Base-by-base conservation (phyloP, 2,113 vertebrate genomes). In the Bagarius yarrelli region DNA sequence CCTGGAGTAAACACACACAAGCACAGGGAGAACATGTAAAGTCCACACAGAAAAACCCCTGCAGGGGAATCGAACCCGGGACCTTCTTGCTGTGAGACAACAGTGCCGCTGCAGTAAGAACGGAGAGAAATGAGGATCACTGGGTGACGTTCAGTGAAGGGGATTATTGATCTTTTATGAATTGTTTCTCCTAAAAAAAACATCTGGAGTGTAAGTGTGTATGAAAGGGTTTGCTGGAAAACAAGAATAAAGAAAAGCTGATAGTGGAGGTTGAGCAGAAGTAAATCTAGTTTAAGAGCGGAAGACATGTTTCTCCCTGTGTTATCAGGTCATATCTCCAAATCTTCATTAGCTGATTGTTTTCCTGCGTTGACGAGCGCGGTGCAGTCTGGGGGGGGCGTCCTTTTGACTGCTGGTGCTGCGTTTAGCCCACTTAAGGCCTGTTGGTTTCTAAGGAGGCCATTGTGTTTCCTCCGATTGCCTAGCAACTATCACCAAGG, bases 401-500 rank as follows among this genome's bases (percentile, higher is more conserved):
- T 76, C 79, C 50, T 81, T 86, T 72, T 32, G 71, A 70, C 83
- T 83, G 87, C 83, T 83, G 87, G 76, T 61, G 83, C 83, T 79
- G 23, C 72, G 90, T 90, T 90, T 90, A 90, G 91, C 90, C 91
- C 90, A 92, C 89, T 93, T 92, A 93, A 91, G 84, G 90, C 87
- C 90, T 92, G 92, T 92, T 91, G 90, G 90, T 93, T 94, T 93
- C 92, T 87, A 91, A 92, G 92, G 90, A 92, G 91, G 90, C 92
- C 90, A 92, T 93, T 94, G 91, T 93, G 25, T 88, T 92, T 93
- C 93, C 90, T 87, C 91, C 88, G 87, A 91, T 93, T 47, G 86
- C 93, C 88, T 94, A 93, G 93, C 92, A 93, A 94, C 93, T 89
- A 88, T 93, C 91, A 92, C 91, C 93, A 93, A 93, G 93, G 93